Evolutionary conservation across 1,140 invertebrate species (phyloP).

Genomic region (Psilanteris sp.): DNA sequence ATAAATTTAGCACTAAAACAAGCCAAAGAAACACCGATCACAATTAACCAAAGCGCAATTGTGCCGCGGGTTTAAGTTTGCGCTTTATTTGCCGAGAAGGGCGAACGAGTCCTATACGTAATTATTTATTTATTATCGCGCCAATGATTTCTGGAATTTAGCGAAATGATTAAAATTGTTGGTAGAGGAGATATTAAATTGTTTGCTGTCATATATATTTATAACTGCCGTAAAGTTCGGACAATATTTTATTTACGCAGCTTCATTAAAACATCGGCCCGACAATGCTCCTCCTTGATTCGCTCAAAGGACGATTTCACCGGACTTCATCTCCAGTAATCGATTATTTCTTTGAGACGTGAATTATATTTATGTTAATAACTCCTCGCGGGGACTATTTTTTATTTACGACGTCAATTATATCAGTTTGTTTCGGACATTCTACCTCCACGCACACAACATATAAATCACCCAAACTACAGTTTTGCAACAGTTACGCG

Average conservation of each 20-base stretch:
- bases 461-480: slow-evolving; percentile 44
- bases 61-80: too few species aligned
- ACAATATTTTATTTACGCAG: slow-evolving; percentile 28
- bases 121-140: too few species aligned
- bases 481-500: slow-evolving; percentile 30
- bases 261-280: slow-evolving; percentile 25
- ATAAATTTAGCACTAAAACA: too few species aligned
- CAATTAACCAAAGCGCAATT: too few species aligned
- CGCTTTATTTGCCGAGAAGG: too few species aligned
- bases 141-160: too few species aligned
- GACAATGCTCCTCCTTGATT: slow-evolving; percentile 14
- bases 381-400: slow-evolving; percentile 46
- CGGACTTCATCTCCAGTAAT: slow-evolving; percentile 31
- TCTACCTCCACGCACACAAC: slow-evolving; percentile 12
- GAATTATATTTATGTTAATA: slow-evolving; percentile 53
- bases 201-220: slow-evolving; percentile 11
- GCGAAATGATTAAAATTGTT: neutral
- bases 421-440: slow-evolving; percentile 41
- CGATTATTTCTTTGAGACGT: slow-evolving; percentile 42
- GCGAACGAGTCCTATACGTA: too few species aligned
- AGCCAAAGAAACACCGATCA: too few species aligned
- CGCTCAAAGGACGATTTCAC: slow-evolving; percentile 26
- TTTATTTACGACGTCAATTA: slow-evolving; percentile 56
- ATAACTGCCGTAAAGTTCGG: slow-evolving; percentile 18
- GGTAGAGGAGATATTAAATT: slow-evolving; percentile 6